Conservation (phyloP, 2,888 invertebrate species). For the Drosophila picticornis region DNA sequence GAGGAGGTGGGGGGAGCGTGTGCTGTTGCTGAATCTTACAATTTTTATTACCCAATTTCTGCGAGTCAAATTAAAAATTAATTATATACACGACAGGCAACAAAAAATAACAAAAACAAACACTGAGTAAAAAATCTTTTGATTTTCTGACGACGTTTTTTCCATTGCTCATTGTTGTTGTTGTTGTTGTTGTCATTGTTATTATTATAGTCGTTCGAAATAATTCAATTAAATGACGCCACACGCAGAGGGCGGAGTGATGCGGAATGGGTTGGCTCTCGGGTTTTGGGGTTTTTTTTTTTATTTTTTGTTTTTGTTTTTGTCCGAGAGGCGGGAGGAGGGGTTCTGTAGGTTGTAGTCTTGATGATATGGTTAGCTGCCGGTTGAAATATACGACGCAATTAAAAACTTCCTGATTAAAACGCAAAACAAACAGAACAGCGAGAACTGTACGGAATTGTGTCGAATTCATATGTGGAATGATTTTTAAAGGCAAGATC, state of each 20-base stretch:
- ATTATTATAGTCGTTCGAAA: constrained; percentile 69
- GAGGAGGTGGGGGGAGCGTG: constrained; percentile 12
- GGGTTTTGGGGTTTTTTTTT: constrained; percentile 30
- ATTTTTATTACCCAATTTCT: constrained; percentile 78
- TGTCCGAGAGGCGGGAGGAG: not conserved
- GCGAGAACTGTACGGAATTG: constrained; percentile 34
- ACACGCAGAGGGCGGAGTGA: constrained; percentile 53
- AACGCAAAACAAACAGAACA: constrained; percentile 69
- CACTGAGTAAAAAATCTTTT: constrained; percentile 64
- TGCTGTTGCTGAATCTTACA: constrained; percentile 67
- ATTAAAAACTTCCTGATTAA: constrained; percentile 79
- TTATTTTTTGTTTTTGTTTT: too few relatives aligned
- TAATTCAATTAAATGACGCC: constrained; percentile 79
- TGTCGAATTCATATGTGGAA: constrained; percentile 42
- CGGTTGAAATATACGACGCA: constrained; percentile 74
- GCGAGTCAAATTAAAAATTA: constrained; percentile 76
- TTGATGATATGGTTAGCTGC: constrained; percentile 66
- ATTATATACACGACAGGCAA: constrained; percentile 66
- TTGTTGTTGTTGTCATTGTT: constrained; percentile 47
- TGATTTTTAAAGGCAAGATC: constrained; percentile 58
- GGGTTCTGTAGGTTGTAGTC: constrained; percentile 20
- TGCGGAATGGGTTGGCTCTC: constrained; percentile 38
- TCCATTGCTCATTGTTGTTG: constrained; percentile 27
- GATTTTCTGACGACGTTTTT: constrained; percentile 68
- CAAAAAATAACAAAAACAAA: constrained; percentile 39